A percentile compares a stretch with the other conserved stretches of the same genome.
These are phyloP conservation scores for Medauroidea extradentata DNA, from an alignment of 1,140 invertebrate species.

Conservation along the genomic window DNA sequence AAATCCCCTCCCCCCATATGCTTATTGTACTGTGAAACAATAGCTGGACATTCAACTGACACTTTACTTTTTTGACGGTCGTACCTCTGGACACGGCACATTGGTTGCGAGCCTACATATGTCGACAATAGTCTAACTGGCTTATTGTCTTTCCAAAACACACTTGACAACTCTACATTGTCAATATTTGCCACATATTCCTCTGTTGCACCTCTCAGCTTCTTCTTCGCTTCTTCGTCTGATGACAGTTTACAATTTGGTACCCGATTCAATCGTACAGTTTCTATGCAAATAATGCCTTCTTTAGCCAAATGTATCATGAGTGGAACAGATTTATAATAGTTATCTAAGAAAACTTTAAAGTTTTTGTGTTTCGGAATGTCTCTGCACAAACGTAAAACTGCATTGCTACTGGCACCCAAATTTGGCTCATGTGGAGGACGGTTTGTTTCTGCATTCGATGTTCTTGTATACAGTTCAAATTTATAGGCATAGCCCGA, in stretches of 20 bases:
- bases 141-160: slow-evolving; percentile 2
- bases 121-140: background rate
- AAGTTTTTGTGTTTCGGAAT: slow-evolving; percentile 21
- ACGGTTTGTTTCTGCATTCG: slow-evolving; percentile 3
- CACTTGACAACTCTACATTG: background rate
- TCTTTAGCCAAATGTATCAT: slow-evolving; percentile 27
- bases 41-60: slow-evolving; percentile 35
- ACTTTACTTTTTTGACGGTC: background rate
- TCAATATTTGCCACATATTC: background rate
- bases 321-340: slow-evolving; percentile 30
- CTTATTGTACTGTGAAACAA: slow-evolving; percentile 44
- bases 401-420: slow-evolving; percentile 25
- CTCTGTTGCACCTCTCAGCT: background rate
- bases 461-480: slow-evolving; percentile 27
- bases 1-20: slow-evolving; percentile 48
- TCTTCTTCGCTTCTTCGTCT: background rate
- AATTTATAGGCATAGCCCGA: slow-evolving; percentile 32
- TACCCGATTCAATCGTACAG: background rate
- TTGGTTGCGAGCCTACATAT: background rate
- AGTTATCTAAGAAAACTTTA: slow-evolving; percentile 36
- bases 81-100: background rate
- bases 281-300: slow-evolving; percentile 27
- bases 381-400: slow-evolving; percentile 12
- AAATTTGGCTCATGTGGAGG: slow-evolving; percentile 22
- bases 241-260: background rate